These are phyloP conservation scores for Drosophila melanosoma DNA, from an alignment of 2,888 invertebrate genomes.

Conservation along the genomic window DNA sequence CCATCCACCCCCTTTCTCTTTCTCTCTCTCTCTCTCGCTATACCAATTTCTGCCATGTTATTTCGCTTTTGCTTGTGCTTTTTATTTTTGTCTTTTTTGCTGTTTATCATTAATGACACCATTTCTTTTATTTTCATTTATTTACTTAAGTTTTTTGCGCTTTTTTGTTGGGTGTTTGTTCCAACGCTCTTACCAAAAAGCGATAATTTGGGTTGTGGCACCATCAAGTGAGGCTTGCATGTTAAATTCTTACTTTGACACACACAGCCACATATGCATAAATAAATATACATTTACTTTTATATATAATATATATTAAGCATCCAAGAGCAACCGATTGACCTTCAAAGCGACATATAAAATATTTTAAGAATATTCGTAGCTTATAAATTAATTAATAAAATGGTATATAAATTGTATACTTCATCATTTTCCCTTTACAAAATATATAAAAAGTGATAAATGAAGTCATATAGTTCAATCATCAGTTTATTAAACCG, in stretches of 20 bases:
- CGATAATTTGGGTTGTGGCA: neutral
- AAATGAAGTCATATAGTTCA: neutral
- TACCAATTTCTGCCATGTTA: slow-evolving; percentile 33
- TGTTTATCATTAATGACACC: slow-evolving; percentile 55
- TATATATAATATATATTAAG: neutral
- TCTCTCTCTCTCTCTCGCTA: neutral
- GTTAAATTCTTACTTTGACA: neutral
- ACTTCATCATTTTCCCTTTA: neutral
- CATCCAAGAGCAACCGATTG: neutral
- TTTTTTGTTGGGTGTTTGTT: slow-evolving; percentile 4
- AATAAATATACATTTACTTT: neutral
- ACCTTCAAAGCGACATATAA: neutral
- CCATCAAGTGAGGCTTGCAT: neutral
- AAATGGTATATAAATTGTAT: neutral
- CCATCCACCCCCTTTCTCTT: neutral
- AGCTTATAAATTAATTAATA: neutral
- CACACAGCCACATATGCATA: neutral
- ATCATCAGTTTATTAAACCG: neutral
- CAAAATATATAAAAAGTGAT: neutral
- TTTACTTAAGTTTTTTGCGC: slow-evolving; percentile 5
- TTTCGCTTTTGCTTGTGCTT: slow-evolving; percentile 29
- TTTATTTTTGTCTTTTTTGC: slow-evolving; percentile 13
- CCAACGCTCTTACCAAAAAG: neutral
- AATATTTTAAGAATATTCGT: neutral
- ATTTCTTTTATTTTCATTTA: slow-evolving; percentile 35